Base-by-base conservation (phyloP, 1,140 invertebrate species). In the Apolygus lucorum region DNA sequence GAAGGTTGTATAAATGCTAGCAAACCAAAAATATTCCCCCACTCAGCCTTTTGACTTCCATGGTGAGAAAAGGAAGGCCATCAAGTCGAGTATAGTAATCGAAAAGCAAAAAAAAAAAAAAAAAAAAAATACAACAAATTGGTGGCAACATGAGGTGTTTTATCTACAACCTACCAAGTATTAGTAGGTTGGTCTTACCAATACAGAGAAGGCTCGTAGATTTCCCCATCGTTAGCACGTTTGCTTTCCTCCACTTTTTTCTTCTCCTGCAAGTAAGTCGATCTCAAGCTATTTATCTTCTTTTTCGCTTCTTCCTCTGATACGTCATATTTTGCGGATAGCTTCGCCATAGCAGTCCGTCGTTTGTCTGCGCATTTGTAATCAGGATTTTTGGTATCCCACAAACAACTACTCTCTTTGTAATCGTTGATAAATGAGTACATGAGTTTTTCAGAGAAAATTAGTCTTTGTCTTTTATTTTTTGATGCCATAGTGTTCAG, bases 181-280 rank as follows among this genome's bases (percentile, higher is more conserved):
- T n/a, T n/a, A n/a, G n/a, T n/a, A n/a, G n/a, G n/a, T n/a, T n/a
- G n/a, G n/a, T n/a, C 34, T 42, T 17, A 59, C 54, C 54, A 59
- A 24, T 59, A 59, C 54, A 59, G 22, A 17, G 54, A 17, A 24
- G 54, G 54, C 4, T 14, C 54, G 54, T 59, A 59, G 4, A 59
- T 4, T 14, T 59, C 54, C 4, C 54, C 54, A 4, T 21, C 54
- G 4, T 14, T 24, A 4, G 4, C 22, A 11, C 17, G 8, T 59
- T 59, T 59, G 22, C 54, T 59, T 22, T 59, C 54, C 22, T 59
- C 54, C 54, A 59, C 54, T 59, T 59, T 59, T 22, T 59, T 59
- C 54, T 59, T 59, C 22, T 59, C 54, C 22, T 59, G 54, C 54
- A 59, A 59, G 22, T 59, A 59, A 59, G 54, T 59, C 22, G 54